Evolutionary conservation across 2,113 vertebrate genomes (phyloP), one percentile per base, ranked within the genome.

Genomic region (Pseudonaja textilis): DNA sequence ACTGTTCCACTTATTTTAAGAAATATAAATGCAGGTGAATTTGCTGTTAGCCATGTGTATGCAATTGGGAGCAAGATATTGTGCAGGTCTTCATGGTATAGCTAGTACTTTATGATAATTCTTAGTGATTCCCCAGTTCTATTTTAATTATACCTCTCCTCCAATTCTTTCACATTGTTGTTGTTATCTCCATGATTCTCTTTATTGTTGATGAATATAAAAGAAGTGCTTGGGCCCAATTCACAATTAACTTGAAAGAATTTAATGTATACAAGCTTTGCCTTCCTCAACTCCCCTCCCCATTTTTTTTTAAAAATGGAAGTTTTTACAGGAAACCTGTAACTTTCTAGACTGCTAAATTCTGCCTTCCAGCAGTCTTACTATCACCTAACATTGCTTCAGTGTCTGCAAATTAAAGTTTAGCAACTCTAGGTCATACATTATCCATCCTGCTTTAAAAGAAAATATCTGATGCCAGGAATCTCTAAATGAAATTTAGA

Each of bases 191-290:
- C 29, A 87, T 54, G 61, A 52, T 29, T 93, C 55, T 64, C 45
- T 90, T 52, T 93, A 91, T 93, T 91, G 50, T 88, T 93, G 91
- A 50, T 54, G 88, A 69, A 7, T 22, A 11, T 52, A 93, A n/a
- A 81, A n/a, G 22, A 34, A 90, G 0, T 1, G 81, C 0, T 26
- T 8, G 85, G 90, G 23, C 11, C 22, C 26, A 55, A n/a, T 74
- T 86, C 91, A 87, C 23, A 57, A 20, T 11, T 39, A 5, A 50
- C 20, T 45, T 92, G 81, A 85, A 3, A 0, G 90, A 89, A 14
- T 18, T 88, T 9, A 89, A 52, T 89, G 10, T 61, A 14, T 26
- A 89, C 20, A 55, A 4, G 3, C 10, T 81, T 81, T 29, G 34
- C 34, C 34, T 42, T 81, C 34, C 7, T 20, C 74, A 81, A 18